A percentile compares a stretch with the other conserved stretches of the same genome.
These are phyloP conservation scores for Tinea semifulvella DNA, from an alignment of 2,888 invertebrate genomes.

Conservation along the genomic window DNA sequence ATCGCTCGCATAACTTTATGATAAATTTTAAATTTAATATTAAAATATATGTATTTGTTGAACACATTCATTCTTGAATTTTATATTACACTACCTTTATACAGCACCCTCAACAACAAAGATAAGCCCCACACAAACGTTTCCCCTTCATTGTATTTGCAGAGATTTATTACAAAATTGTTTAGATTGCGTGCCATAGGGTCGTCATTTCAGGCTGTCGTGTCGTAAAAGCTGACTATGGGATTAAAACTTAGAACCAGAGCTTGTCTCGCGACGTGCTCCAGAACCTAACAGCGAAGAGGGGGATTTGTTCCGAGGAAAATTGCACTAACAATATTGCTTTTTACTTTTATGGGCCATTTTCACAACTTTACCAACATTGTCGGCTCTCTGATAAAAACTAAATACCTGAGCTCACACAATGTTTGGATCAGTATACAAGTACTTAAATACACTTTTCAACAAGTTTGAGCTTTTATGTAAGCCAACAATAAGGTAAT, in stretches of 20 bases:
- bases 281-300: background rate
- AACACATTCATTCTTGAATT: too few relatives aligned
- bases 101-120: too few relatives aligned
- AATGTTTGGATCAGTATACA: too few relatives aligned
- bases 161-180: background rate
- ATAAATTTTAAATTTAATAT: too few relatives aligned
- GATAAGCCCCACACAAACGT: too few relatives aligned
- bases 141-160: too few relatives aligned
- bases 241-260: conserved; percentile 1
- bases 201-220: background rate
- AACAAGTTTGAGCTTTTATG: too few relatives aligned
- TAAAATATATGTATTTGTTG: too few relatives aligned
- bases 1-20: too few relatives aligned
- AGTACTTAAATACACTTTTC: too few relatives aligned
- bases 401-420: background rate
- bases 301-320: background rate
- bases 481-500: too few relatives aligned
- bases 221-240: background rate
- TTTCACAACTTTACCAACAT: background rate
- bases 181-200: background rate
- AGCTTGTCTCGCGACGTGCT: background rate
- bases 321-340: background rate
- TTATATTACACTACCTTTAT: too few relatives aligned
- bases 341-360: background rate
- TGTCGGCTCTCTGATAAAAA: background rate